Evolutionary conservation across 2,113 vertebrate genomes (phyloP), one percentile per base, ranked within the genome.

Genomic region (Zapornia atra): DNA sequence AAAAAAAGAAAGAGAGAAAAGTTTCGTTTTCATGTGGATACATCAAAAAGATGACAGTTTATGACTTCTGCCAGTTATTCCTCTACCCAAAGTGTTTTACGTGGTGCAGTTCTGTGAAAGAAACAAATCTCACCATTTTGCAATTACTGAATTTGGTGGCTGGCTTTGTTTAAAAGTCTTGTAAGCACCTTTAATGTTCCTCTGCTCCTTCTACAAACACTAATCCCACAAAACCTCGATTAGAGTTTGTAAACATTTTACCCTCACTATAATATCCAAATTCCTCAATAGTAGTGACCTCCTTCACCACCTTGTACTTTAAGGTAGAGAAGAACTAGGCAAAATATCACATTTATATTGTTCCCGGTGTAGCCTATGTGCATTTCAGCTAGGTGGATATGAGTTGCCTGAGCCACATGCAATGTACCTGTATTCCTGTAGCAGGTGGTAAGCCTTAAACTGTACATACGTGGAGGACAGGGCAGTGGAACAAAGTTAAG

Each of bases 351-450:
- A 26, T 72, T 72, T 76, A 7, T 72, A 25, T 60, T 69, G 17
- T 57, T 77, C 3, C 28, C 33, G 48, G 9, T n/a, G 57, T 51
- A 51, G 11, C 29, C 40, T 28, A 31, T 31, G 14, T 26, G 51
- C 3, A 11, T 46, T 60, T 89, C 26, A 57, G 11, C 12, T 38
- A 12, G 10, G 2, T 77, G 68, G 21, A 8, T 86, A 12, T 8
- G 18, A 54, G 28, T 14, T 91, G 8, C 31, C 73, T 36, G 72
- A 80, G 16, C 18, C 15, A 65, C 14, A 3, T 0, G 0, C n/a
- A 40, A 10, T 21, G 40, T 44, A 6, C 10, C 1, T 3, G 0
- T 59, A 36, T 3, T 82, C 8, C 66, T 63, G 54, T 44, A 31
- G 16, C 9, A 16, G 20, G 8, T 64, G 29, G 24, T 70, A 48